A percentile compares a stretch with the other conserved stretches of the same genome.
Evolutionary conservation across 2,113 vertebrate genomes (phyloP).

Genomic region (Oreotrochilus melanogaster): DNA sequence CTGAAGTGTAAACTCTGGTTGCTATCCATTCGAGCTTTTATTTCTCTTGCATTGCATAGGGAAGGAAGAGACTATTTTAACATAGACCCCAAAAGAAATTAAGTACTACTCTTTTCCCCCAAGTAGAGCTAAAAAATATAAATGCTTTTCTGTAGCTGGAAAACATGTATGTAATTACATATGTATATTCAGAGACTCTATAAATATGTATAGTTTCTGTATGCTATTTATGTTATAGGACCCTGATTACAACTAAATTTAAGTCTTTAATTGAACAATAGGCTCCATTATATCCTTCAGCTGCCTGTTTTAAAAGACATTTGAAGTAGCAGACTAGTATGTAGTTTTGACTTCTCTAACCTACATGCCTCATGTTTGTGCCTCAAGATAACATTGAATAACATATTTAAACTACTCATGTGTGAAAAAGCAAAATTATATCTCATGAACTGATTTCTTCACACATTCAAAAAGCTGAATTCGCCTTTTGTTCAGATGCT

Average conservation of each 20-base stretch:
- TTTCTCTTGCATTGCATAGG: neutral
- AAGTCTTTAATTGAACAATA: neutral
- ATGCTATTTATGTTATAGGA: neutral
- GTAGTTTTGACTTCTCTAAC: constrained; percentile 54
- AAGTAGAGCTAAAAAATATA: neutral
- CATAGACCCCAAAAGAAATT: neutral
- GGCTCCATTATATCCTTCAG: neutral
- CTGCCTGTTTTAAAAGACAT: neutral
- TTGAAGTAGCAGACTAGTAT: neutral
- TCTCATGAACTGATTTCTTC: constrained; percentile 43
- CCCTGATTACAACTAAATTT: neutral
- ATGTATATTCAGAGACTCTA: neutral
- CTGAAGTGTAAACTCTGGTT: neutral
- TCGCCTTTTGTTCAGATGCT: constrained; percentile 4
- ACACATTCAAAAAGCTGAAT: neutral
- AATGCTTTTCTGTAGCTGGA: neutral
- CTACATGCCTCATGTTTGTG: constrained; percentile 61
- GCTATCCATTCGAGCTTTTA: neutral
- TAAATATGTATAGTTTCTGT: neutral
- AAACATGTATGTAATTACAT: neutral
- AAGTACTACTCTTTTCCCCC: neutral
- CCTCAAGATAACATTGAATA: constrained; percentile 69
- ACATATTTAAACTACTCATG: constrained; percentile 61
- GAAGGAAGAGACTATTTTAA: neutral
- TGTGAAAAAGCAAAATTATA: constrained; percentile 49